Conservation (phyloP, 2,113 vertebrate species). For the Indicator indicator region DNA sequence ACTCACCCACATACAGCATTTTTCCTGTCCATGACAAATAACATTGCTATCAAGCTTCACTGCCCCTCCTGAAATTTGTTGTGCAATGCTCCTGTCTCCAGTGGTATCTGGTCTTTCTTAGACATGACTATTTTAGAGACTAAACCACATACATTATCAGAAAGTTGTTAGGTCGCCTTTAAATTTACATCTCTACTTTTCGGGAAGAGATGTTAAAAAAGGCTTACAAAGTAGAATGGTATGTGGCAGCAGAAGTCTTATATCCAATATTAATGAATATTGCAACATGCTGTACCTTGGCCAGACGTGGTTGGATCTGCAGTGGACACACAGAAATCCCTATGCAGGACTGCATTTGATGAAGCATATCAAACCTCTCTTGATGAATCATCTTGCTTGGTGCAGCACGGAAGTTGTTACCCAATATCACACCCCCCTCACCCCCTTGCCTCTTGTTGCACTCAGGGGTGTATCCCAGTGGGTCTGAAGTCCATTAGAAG, state of each 20-base stretch:
- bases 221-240: background rate
- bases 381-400: background rate
- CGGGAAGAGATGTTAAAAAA: background rate
- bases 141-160: background rate
- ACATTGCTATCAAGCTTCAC: background rate
- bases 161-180: background rate
- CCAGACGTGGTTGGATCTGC: background rate
- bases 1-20: background rate
- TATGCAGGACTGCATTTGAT: background rate
- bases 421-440: fast-evolving
- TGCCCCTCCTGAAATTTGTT: constrained; percentile 18
- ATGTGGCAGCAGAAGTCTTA: background rate
- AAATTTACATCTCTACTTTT: background rate
- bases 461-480: too few species aligned
- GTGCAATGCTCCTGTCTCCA: constrained; percentile 22
- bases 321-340: background rate
- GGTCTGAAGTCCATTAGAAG: background rate
- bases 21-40: background rate
- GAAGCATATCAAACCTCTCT: background rate
- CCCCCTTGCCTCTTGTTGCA: background rate
- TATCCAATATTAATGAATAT: background rate
- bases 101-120: background rate
- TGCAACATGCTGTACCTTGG: background rate
- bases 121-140: background rate
- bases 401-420: background rate